A percentile compares a stretch with the other conserved stretches of the same genome.
phyloP scores from a whole-genome alignment of 2,113 vertebrate genomes.

The Diadophis punctatus region DNA sequence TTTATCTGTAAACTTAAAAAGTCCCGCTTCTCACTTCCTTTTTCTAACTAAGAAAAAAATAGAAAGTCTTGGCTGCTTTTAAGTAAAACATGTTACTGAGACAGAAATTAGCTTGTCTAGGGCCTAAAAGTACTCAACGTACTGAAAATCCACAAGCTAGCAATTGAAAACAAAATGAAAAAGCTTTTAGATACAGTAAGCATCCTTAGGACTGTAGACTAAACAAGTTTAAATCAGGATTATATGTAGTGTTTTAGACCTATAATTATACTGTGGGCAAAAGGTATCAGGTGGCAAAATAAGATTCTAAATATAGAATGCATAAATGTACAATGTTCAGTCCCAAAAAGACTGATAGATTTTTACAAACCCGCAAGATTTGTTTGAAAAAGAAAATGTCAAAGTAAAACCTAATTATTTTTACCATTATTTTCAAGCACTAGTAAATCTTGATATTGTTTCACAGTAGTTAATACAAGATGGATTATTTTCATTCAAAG shows the following conservation, averaged over 20 bases:
- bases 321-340: not conserved
- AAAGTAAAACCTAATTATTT: not conserved
- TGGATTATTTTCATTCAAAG: not conserved
- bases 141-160: not conserved
- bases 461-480: not conserved
- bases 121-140: not conserved
- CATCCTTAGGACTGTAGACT: not conserved
- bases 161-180: not conserved
- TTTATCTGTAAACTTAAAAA: not conserved
- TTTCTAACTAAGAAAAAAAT: not conserved
- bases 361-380: not conserved
- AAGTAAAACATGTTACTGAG: not conserved
- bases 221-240: slow-evolving; percentile 2
- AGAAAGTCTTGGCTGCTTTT: not conserved
- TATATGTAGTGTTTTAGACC: not conserved
- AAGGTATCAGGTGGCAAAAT: not conserved
- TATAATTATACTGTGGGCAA: not conserved
- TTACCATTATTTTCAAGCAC: not conserved
- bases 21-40: not conserved
- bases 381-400: not conserved
- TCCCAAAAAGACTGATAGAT: not conserved
- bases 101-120: not conserved
- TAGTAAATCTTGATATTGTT: not conserved
- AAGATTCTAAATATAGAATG: not conserved
- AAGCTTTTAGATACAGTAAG: not conserved